Evolutionary conservation across 2,113 vertebrate genomes (phyloP).

Genomic region (Colius striatus): DNA sequence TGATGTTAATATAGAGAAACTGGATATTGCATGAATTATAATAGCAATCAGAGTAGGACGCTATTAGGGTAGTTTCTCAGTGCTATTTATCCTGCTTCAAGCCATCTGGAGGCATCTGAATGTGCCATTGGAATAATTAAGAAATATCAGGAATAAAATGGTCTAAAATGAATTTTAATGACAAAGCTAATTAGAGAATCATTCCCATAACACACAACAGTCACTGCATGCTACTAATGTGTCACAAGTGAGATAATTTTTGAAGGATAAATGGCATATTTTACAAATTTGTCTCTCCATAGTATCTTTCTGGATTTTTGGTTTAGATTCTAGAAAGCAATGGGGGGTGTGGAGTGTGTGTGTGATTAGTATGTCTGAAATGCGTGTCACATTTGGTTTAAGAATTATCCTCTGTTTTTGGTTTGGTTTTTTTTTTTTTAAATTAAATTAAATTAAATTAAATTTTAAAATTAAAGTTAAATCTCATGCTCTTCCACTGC

Average conservation of each 20-base stretch:
- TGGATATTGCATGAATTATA: conserved; percentile 15
- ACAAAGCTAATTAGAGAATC: conserved; percentile 25
- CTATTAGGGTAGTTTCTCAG: conserved; percentile 18
- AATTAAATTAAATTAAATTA: no score
- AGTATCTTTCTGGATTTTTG: neutral
- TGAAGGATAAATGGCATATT: neutral
- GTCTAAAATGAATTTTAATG: conserved; percentile 57
- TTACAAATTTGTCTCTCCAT: neutral
- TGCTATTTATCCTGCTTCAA: conserved; percentile 48
- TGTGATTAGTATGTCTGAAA: neutral
- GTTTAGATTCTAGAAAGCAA: neutral
- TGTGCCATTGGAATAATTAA: conserved; percentile 55
- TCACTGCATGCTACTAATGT: neutral
- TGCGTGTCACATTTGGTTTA: neutral
- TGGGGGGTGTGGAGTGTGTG: neutral
- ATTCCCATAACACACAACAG: conserved; percentile 4
- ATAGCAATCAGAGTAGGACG: neutral
- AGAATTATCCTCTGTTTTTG: neutral
- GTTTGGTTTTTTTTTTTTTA: neutral
- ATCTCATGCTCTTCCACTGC: neutral
- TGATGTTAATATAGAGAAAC: conserved; percentile 29
- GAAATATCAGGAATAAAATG: conserved; percentile 48
- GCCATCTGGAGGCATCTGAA: conserved; percentile 65
- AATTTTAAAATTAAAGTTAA: no score
- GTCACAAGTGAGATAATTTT: neutral